Evolutionary conservation across 2,113 vertebrate species (phyloP).

Genomic region (Eleginops maclovinus): DNA sequence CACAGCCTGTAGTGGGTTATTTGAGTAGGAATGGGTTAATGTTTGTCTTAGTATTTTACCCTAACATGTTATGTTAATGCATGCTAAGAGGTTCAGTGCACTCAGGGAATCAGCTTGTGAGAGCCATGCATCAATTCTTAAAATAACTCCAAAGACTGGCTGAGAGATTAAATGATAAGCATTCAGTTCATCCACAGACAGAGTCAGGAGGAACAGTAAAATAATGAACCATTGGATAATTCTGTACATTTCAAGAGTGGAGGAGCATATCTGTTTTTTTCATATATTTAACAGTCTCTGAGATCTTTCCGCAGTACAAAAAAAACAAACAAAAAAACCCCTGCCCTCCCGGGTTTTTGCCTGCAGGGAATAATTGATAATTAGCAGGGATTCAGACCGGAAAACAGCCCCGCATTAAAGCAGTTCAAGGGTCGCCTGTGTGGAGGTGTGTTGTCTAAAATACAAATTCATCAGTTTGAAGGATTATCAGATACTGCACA

Average conservation of each 20-base stretch:
- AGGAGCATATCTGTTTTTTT: background rate
- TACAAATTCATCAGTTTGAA: background rate
- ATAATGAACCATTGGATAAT: background rate
- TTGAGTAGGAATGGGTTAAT: conserved; percentile 17
- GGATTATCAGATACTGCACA: background rate
- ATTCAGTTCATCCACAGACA: conserved; percentile 3
- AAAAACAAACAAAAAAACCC: background rate
- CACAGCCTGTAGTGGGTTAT: background rate
- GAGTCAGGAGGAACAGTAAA: background rate
- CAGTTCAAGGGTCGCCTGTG: background rate
- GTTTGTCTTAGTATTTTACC: conserved; percentile 27
- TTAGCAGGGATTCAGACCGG: background rate
- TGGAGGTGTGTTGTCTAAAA: background rate
- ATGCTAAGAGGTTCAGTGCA: conserved; percentile 27
- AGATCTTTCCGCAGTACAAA: background rate
- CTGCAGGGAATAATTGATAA: conserved; percentile 1
- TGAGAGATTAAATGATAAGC: conserved; percentile 40
- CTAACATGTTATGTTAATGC: conserved; percentile 19
- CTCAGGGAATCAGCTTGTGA: conserved; percentile 16
- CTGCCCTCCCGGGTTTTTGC: background rate
- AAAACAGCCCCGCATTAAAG: background rate
- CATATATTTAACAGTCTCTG: conserved; percentile 7
- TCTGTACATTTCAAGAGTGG: background rate
- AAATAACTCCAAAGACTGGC: conserved; percentile 39
- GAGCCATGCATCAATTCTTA: conserved; percentile 25